Evolutionary conservation across 2,888 invertebrate genomes (phyloP), one percentile per base, ranked within the genome.

Genomic region (Cerastoderma edule): DNA sequence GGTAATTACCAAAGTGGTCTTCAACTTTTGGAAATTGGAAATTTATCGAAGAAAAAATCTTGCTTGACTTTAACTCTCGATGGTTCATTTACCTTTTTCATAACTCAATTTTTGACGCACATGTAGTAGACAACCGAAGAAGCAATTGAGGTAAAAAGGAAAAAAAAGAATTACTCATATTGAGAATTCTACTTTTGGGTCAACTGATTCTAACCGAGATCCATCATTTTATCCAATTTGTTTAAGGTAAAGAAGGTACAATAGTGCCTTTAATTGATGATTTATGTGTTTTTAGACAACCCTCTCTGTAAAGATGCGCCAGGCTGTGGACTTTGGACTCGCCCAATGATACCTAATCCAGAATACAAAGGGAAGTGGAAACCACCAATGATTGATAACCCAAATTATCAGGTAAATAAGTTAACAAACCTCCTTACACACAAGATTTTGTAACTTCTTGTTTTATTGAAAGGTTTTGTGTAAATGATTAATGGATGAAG

Each of bases 321-420:
- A 2, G 99, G 99, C 19, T 99, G 99, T 94, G 99, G 99, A 0
- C 93, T 94, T 54, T 99, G 99, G 97, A 95, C 95, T 82, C 94
- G 96, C 24, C 97, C 97, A 24, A 93, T 95, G 88, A 95, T 98
- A 57, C 95, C 96, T 72, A 99, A 99, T 94, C 98, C 98, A 10
- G 96, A 97, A 93, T 98, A 98, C 94, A 96, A 96, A 91, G 99
- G 99, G 89, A 97, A 97, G 93, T 99, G 99, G 99, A 94, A 95
- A 64, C 96, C 99, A 56, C 93, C 94, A 2, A 88, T 93, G 87
- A 94, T 94, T 76, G 92, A 93, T 68, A 94, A 94, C 85, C 94
- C 94, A 19, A 90, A 92, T 79, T 94, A 94, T 88, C 93, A 94
- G 92, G 94, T 93, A 75, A 66, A 46, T n/a, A 16, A n/a, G n/a